Evolutionary conservation across 37 sponge, comb jelly and placozoan genomes (phyloP).

Genomic region (Haliclona indistincta): DNA sequence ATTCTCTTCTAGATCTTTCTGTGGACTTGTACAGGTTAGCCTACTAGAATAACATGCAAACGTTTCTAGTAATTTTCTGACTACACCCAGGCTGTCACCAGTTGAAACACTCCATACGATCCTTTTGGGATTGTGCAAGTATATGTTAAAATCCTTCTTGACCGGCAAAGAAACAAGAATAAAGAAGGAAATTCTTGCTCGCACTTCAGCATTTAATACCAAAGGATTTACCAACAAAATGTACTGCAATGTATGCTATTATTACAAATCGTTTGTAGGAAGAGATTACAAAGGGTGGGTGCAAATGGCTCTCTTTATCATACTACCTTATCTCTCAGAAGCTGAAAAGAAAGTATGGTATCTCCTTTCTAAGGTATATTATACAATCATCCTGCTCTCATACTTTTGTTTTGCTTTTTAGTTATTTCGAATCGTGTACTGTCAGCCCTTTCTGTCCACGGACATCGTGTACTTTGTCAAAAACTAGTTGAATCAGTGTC

Average conservation of each 20-base stretch:
- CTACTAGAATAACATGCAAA: background rate
- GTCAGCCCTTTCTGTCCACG: too few relatives aligned
- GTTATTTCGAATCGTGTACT: background rate
- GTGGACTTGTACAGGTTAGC: slow-evolving; percentile 21
- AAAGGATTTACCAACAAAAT: slow-evolving; percentile 19
- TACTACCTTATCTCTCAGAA: slow-evolving; percentile 5
- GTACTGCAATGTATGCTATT: slow-evolving; percentile 9
- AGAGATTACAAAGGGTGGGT: slow-evolving; percentile 41
- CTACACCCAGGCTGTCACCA: slow-evolving; percentile 20
- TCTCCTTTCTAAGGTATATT: slow-evolving; percentile 3
- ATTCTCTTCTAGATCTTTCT: slow-evolving; percentile 5
- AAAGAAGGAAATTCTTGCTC: slow-evolving; percentile 27
- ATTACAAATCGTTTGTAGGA: slow-evolving; percentile 53
- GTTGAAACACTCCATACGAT: slow-evolving; percentile 40
- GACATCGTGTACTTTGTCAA: slow-evolving; percentile 10
- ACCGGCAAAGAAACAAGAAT: background rate
- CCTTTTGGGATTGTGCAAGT: slow-evolving; percentile 41
- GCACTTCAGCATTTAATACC: slow-evolving; percentile 10
- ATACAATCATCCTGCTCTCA: background rate
- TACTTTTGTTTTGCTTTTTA: background rate
- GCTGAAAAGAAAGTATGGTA: slow-evolving; percentile 1
- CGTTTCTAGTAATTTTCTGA: background rate
- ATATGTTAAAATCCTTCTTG: slow-evolving; percentile 21
- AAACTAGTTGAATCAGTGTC: slow-evolving; percentile 21
- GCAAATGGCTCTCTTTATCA: slow-evolving; percentile 25